Conservation (phyloP, 2,797 vertebrate genomes). For the Ataeniobius toweri region DNA sequence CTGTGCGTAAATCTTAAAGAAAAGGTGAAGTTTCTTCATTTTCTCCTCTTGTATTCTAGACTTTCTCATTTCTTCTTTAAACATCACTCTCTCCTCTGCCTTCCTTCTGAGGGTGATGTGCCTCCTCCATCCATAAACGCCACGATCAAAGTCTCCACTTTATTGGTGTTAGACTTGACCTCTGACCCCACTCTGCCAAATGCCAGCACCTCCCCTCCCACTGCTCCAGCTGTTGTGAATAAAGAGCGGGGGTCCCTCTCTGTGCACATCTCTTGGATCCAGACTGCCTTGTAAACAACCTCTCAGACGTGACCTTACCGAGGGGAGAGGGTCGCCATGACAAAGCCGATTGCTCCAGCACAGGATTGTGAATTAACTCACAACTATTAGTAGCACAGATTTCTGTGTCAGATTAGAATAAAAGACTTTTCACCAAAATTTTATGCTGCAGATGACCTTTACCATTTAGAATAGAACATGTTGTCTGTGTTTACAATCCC, state of each 20-base stretch:
- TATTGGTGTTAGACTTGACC: slow-evolving; percentile 94
- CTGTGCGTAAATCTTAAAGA: slow-evolving; percentile 1
- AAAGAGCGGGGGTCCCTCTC: slow-evolving; percentile 83
- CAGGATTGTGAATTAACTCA: slow-evolving; percentile 17
- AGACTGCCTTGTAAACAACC: slow-evolving; percentile 72
- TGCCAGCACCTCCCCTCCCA: slow-evolving; percentile 82
- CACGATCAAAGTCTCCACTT: slow-evolving; percentile 92
- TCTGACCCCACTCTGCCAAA: slow-evolving; percentile 80
- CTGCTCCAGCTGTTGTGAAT: slow-evolving; percentile 93
- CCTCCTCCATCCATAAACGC: slow-evolving; percentile 90
- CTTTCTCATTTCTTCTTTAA: slow-evolving; percentile 18
- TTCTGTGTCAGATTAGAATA: slow-evolving; percentile 12
- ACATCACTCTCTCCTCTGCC: slow-evolving; percentile 13
- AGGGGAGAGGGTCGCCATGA: slow-evolving; percentile 48
- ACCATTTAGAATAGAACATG: slow-evolving; percentile 8
- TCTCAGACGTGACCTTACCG: slow-evolving; percentile 65
- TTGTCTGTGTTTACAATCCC: background rate
- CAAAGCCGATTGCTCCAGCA: slow-evolving; percentile 28
- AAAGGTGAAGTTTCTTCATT: background rate
- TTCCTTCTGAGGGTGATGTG: slow-evolving; percentile 28
- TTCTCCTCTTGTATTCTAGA: background rate
- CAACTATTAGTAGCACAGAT: background rate
- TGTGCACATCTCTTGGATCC: slow-evolving; percentile 67
- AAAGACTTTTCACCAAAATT: slow-evolving; percentile 16
- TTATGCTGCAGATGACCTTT: slow-evolving; percentile 4